Evolutionary conservation across 2,113 vertebrate genomes (phyloP), one percentile per base, ranked within the genome.

Genomic region (Pollachius pollachius): DNA sequence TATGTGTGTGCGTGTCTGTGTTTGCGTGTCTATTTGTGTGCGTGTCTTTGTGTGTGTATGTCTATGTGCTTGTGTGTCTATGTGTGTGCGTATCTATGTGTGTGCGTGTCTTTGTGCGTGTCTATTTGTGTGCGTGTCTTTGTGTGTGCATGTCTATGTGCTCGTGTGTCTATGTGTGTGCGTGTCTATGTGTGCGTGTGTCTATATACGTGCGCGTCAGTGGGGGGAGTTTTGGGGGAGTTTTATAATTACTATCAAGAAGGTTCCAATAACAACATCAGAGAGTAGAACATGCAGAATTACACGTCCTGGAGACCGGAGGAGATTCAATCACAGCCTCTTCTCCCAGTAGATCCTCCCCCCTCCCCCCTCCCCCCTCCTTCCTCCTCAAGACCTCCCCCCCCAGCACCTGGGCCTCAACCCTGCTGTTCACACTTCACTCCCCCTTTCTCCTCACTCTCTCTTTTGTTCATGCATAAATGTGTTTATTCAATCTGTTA

Each of bases 171-270:
- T 12, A n/a, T 60, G n/a, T n/a, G n/a, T n/a, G n/a, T n/a, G n/a
- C n/a, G n/a, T n/a, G n/a, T n/a, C n/a, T n/a, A n/a, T n/a, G n/a
- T n/a, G n/a, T n/a, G n/a, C n/a, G n/a, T n/a, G n/a, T n/a, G n/a
- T n/a, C 4, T 37, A 7, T 37, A 7, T 37, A 7, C 7, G 34
- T 37, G 34, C 7, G 34, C 7, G 34, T 37, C 4, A 4, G 34
- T 37, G 34, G 3, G 34, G 4, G n/a, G n/a, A n/a, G n/a, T n/a
- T n/a, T n/a, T n/a, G n/a, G n/a, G 34, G 70, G 65, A 72, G 56
- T 23, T 69, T 72, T 41, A 27, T 62, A 62, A 80, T 60, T 68
- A 72, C 62, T 75, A 62, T 74, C 65, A 57, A 18, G 37, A 15
- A 54, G 25, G 4, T 67, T 73, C 37, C 4, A 3, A 4, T 52